These are phyloP conservation scores for Drosophila paranaensis DNA, from an alignment of 2,888 invertebrate species.

Conservation along the genomic window DNA sequence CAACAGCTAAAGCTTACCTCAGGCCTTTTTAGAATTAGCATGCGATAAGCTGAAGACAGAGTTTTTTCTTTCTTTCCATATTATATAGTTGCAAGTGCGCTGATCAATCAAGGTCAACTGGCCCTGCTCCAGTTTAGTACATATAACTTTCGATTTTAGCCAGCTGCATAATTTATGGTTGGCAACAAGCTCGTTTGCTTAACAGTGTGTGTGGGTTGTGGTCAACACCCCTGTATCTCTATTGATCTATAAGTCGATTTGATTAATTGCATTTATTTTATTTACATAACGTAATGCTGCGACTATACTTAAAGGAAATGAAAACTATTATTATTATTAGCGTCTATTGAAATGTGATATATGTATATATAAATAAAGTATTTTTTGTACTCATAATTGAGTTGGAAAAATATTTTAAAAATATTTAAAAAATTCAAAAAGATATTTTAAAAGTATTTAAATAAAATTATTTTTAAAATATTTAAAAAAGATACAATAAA, in stretches of 20 bases:
- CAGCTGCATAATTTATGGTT: conserved; percentile 5
- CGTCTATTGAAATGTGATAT: background rate
- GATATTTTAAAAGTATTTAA: too few species aligned
- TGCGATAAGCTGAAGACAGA: conserved; percentile 12
- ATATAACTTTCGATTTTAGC: conserved; percentile 31
- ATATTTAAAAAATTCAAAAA: too few species aligned
- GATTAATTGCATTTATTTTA: conserved; percentile 23
- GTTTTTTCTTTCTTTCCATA: background rate
- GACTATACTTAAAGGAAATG: background rate
- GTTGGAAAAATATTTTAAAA: too few species aligned
- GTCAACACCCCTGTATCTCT: background rate
- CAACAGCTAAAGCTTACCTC: conserved; percentile 15
- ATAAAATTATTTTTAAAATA: too few species aligned
- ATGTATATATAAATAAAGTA: too few species aligned
- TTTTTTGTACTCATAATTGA: too few species aligned
- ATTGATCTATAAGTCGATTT: background rate
- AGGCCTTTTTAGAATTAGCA: conserved; percentile 20
- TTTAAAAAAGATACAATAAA: too few species aligned
- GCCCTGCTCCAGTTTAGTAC: conserved; percentile 35
- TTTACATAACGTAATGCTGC: background rate
- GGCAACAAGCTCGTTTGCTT: background rate
- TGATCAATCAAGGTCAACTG: conserved; percentile 43
- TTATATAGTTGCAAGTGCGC: conserved; percentile 1
- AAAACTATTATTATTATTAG: background rate
- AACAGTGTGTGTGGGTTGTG: background rate